Base-by-base conservation (phyloP, 2,888 invertebrate species). In the Geotrupes spiniger region DNA sequence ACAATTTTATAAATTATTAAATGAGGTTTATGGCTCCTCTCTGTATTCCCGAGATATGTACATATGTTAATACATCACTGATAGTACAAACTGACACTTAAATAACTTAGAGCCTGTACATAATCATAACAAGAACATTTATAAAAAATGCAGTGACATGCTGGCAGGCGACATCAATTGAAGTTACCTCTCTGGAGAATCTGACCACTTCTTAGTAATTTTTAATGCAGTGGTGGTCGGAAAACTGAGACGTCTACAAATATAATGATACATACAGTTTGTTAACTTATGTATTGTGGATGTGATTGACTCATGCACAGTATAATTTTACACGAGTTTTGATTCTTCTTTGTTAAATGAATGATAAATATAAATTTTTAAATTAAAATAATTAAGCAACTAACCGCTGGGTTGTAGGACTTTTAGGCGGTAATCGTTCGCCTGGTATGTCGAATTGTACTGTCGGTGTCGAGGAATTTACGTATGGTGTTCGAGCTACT, bases 401-500 rank as follows among this genome's bases (percentile, higher is more conserved):
- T 75, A 69, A 82, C 83, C 84, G 80, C 71, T 81, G 79, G 74
- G 81, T 79, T 72, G 83, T 81, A 73, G 88, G 88, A 79, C 89
- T 89, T 73, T 89, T 88, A 67, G 89, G 89, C 56, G 89, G 89
- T 60, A 85, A 74, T 71, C 87, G 83, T 62, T 82, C 78, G 65
- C 76, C 74, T 51, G 74, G 69, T 59, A 72, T 51, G 56, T 72
- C 70, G 64, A 73, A 71, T 62, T 74, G 77, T 53, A 78, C 78
- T 41, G 82, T 78, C 45, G 85, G 83, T 48, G 81, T 82, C 47
- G 85, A 82, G 36, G 84, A 80, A 65, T 88, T 87, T 66, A 88
- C 89, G 58, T 84, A 85, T 76, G 92, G 93, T 4, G 92, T 93
- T 62, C 91, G 84, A 48, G 92, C 92, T 45, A 92, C 91, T 51